These are phyloP conservation scores for Spea multiplicata DNA, from an alignment of 2,113 vertebrate genomes.

Conservation along the genomic window DNA sequence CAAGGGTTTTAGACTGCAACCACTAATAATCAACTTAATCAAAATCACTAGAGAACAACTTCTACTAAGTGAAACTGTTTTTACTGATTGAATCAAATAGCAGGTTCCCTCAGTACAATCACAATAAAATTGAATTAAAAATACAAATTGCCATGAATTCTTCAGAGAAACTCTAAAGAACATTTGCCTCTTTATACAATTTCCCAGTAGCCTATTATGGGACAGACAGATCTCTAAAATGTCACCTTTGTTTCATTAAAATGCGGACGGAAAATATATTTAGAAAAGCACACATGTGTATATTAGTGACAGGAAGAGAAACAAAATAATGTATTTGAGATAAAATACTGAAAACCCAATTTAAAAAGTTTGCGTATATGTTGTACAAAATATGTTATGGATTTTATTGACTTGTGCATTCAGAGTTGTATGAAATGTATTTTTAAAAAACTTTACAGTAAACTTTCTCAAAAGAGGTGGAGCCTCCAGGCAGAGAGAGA, in stretches of 20 bases:
- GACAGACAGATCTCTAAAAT: not conserved
- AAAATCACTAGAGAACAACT: no score
- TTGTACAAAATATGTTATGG: no score
- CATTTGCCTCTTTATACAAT: not conserved
- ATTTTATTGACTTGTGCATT: no score
- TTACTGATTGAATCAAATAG: not conserved
- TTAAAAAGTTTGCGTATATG: no score
- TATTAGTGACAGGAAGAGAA: not conserved
- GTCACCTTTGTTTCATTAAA: not conserved
- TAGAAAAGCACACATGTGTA: not conserved
- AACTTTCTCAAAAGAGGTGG: no score
- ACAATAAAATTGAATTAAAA: constrained; percentile 1
- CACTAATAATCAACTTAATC: no score
- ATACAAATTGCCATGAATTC: not conserved
- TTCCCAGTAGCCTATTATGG: not conserved
- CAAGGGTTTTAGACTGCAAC: no score
- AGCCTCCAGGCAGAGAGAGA: no score
- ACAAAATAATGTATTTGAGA: not conserved
- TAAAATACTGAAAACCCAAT: no score
- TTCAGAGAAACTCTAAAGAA: constrained; percentile 1
- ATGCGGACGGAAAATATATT: not conserved
- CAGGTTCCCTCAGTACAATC: not conserved
- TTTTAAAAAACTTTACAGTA: no score
- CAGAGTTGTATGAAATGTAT: no score
- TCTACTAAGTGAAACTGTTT: no score